These are phyloP conservation scores for Drosophila baimaii DNA, from an alignment of 1,140 invertebrate genomes.

Conservation along the genomic window DNA sequence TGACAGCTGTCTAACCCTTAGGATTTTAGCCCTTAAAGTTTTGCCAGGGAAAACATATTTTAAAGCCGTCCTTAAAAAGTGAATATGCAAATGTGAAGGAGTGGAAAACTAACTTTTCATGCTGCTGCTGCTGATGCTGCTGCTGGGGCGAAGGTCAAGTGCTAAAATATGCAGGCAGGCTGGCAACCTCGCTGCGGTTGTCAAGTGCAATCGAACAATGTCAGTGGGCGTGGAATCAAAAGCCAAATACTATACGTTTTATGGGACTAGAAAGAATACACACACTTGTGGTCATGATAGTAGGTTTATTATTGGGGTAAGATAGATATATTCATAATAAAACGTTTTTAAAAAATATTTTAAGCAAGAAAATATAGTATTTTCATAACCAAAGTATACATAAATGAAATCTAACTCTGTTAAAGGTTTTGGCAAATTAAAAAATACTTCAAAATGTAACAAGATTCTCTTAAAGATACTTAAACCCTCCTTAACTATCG, in stretches of 20 bases:
- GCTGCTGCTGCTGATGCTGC: neutral
- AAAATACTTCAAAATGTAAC: neutral
- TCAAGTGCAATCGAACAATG: constrained; percentile 73
- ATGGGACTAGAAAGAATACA: neutral
- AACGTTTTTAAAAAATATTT: neutral
- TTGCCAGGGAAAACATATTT: constrained; percentile 22
- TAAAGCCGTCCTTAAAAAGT: constrained; percentile 36
- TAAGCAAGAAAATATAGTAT: neutral
- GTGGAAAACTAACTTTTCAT: constrained; percentile 38
- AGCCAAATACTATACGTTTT: constrained; percentile 3
- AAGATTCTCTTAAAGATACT: neutral
- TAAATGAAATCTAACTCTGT: accelerated
- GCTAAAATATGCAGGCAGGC: constrained; percentile 61
- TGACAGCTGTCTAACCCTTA: constrained; percentile 38
- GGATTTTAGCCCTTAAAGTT: constrained; percentile 10
- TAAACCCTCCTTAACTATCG: neutral
- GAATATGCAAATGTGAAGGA: constrained; percentile 25
- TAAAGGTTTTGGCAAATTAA: neutral
- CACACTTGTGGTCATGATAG: neutral
- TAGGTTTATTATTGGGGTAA: too few species aligned
- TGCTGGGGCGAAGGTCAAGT: constrained; percentile 59
- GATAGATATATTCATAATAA: too few species aligned
- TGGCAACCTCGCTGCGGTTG: constrained; percentile 48
- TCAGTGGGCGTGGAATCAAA: constrained; percentile 30
- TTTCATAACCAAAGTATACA: neutral